Base-by-base conservation (phyloP, 2,888 invertebrate genomes). In the Troides helena region DNA sequence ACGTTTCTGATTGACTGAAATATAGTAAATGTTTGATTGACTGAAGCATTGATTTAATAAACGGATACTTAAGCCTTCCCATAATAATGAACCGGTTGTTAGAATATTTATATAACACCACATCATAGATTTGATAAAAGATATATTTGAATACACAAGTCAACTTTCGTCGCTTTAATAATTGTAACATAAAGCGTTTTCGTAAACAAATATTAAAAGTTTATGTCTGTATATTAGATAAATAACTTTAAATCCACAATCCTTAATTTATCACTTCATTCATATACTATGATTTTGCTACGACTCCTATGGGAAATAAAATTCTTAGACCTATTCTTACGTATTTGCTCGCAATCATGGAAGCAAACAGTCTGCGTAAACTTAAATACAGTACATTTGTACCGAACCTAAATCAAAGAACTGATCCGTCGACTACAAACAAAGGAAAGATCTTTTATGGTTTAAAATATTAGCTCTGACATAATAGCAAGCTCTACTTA, bases 311-410 rank as follows among this genome's bases (percentile, higher is more conserved):
- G 0, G 14, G 43, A 68, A 66, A 63, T 46, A 50, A 59, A 60
- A 53, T 53, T 46, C 59, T 60, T 36, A 53, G 59, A 63, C 68
- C 23, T 60, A 18, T 64, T 39, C 36, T 60, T 64, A 64, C 64
- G 53, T 68, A 53, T 68, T 64, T 68, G 50, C 59, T 53, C 68
- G 63, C 64, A 68, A 68, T 68, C 68, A 53, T 43, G 36, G 53
- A 64, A 39, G 68, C 53, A 68, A 68, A 64, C 59, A 68, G 36
- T 60, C 59, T 60, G 39, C 23, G 59, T 68, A 60, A 60, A 68
- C 60, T 50, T 60, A 63, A 68, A 64, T 36, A 59, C 50, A 60
- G 63, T 68, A 68, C 53, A 68, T 68, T 64, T 50, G 21, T 21
- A 59, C 63, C 21, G 17, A 68, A 60, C 36, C 50, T 59, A 59